Conservation (phyloP, 2,113 vertebrate species). For the Drymodes brunneopygia region DNA sequence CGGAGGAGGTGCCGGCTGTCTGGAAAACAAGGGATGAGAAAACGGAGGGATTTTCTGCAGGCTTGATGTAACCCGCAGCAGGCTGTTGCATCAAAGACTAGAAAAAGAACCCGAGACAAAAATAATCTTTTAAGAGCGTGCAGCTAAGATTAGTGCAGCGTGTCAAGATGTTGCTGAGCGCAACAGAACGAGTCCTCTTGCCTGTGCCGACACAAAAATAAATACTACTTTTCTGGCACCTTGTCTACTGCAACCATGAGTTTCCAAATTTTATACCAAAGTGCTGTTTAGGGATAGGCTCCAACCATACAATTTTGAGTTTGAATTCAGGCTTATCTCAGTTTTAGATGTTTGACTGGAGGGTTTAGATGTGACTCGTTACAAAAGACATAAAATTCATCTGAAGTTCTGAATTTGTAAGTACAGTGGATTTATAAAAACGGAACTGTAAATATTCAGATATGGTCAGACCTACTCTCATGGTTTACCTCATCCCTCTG, state of each 20-base stretch:
- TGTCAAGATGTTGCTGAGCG: constrained; percentile 35
- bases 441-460: background rate
- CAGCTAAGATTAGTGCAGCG: constrained; percentile 16
- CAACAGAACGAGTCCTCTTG: background rate
- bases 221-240: background rate
- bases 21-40: background rate
- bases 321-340: background rate
- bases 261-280: background rate
- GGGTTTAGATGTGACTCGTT: background rate
- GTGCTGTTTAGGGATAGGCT: background rate
- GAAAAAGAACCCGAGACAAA: constrained; percentile 26
- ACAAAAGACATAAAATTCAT: background rate
- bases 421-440: background rate
- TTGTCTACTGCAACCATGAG: background rate
- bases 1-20: background rate
- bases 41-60: background rate
- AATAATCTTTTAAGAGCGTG: constrained; percentile 49
- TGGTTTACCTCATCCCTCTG: background rate
- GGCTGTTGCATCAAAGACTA: constrained; percentile 38
- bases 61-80: constrained; percentile 8
- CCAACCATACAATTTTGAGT: background rate
- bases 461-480: background rate
- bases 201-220: background rate
- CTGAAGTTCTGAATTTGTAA: background rate
- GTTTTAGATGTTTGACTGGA: background rate